Conservation (phyloP, 2,113 vertebrate genomes). For the Cnemophilus loriae region DNA sequence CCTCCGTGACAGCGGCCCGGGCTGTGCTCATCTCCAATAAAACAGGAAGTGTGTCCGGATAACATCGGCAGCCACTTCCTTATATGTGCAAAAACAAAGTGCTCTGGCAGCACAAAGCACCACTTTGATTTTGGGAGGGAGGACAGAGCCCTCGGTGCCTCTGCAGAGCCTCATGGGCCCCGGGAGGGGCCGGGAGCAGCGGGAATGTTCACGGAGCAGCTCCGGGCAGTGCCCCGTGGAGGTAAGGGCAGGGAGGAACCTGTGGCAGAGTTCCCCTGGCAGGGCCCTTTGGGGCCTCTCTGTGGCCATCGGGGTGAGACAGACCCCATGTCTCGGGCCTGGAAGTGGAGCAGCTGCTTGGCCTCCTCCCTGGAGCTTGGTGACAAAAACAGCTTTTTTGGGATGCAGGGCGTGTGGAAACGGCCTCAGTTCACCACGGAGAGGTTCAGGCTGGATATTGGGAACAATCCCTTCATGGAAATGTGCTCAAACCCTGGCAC, state of each 20-base stretch:
- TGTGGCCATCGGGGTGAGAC: background rate
- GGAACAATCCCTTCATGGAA: background rate
- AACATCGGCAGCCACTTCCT: constrained; percentile 74
- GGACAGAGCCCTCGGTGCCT: background rate
- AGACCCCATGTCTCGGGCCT: background rate
- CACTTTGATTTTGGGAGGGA: constrained; percentile 41
- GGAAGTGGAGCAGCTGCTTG: background rate
- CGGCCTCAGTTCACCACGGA: fast-evolving
- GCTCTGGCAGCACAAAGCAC: constrained; percentile 15
- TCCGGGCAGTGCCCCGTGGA: background rate
- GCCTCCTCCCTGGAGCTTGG: background rate
- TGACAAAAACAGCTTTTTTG: background rate
- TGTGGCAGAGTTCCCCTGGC: background rate
- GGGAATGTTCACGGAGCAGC: constrained; percentile 37
- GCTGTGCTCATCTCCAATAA: constrained; percentile 53
- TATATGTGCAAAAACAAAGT: constrained; percentile 71
- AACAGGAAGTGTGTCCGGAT: constrained; percentile 73
- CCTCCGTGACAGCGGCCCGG: background rate
- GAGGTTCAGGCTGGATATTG: background rate
- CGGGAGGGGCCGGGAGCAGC: background rate
- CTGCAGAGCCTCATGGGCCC: background rate
- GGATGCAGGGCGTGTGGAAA: background rate
- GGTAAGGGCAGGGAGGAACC: constrained; percentile 20
- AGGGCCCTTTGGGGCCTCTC: background rate
- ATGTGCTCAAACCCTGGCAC: background rate